phyloP scores from a whole-genome alignment of 92 coral and sea anemone species.

The Hydrozoanthus gracilis region DNA sequence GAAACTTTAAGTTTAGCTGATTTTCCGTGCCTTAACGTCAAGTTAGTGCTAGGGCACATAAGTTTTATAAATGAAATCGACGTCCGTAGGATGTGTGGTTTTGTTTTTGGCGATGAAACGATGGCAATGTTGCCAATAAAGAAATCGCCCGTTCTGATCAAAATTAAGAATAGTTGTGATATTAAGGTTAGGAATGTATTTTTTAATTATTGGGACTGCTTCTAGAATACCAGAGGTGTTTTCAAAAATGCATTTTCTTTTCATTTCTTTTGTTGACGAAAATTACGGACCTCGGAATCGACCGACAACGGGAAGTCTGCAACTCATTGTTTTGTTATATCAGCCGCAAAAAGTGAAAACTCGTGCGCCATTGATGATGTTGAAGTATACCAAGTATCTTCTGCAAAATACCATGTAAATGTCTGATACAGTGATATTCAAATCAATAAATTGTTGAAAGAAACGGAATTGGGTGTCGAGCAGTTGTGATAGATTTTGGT shows the following conservation, averaged over 20 bases:
- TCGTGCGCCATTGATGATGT: not conserved
- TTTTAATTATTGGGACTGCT: constrained; percentile 24
- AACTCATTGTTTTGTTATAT: not conserved
- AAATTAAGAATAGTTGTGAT: constrained; percentile 38
- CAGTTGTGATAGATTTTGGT: not conserved
- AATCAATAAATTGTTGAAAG: not conserved
- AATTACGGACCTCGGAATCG: not conserved
- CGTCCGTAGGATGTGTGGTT: constrained; percentile 29
- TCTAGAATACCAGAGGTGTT: not conserved
- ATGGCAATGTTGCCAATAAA: not conserved
- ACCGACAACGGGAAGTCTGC: constrained; percentile 3
- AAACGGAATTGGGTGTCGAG: not conserved
- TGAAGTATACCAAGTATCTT: not conserved
- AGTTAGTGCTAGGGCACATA: constrained; percentile 30
- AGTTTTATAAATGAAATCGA: too few species aligned
- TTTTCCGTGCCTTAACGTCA: constrained; percentile 15
- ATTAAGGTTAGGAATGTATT: constrained; percentile 41
- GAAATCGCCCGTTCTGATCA: constrained; percentile 27
- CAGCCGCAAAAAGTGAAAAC: not conserved
- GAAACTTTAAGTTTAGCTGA: constrained; percentile 20
- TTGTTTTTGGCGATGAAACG: not conserved
- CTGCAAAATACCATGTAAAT: not conserved
- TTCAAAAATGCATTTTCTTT: too few species aligned
- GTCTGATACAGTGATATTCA: not conserved
- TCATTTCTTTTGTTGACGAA: constrained; percentile 8